These are phyloP conservation scores for Paramuricea clavata DNA, from an alignment of 92 coral and sea anemone genomes.

Conservation along the genomic window DNA sequence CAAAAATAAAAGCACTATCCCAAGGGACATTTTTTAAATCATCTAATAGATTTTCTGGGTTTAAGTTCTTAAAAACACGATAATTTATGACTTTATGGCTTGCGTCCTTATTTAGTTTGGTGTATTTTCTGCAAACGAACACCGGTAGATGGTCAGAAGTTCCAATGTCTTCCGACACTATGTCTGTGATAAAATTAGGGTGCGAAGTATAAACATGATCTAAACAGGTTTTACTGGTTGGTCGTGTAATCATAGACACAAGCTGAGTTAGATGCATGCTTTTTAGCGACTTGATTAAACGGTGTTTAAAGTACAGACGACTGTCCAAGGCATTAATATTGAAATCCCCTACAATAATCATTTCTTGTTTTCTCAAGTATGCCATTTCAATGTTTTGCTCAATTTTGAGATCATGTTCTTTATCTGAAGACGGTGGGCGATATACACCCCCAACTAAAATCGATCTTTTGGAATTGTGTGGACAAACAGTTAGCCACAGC, in stretches of 20 bases:
- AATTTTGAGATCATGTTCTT: slow-evolving; percentile 52
- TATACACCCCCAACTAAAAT: neutral
- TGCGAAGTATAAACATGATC: too few relatives aligned
- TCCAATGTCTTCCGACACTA: too few relatives aligned
- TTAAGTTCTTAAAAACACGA: too few relatives aligned
- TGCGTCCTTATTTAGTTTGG: too few relatives aligned
- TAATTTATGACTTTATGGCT: too few relatives aligned
- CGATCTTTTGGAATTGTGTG: neutral
- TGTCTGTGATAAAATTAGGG: too few relatives aligned
- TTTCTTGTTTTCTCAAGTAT: neutral
- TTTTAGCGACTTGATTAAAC: neutral
- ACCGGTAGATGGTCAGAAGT: too few relatives aligned
- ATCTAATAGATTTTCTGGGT: too few relatives aligned
- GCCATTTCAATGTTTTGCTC: slow-evolving; percentile 43
- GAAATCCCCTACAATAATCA: slow-evolving; percentile 49
- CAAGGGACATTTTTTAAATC: too few relatives aligned
- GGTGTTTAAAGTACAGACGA: neutral
- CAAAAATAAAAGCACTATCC: too few relatives aligned
- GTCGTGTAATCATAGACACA: neutral
- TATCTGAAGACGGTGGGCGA: slow-evolving; percentile 55
- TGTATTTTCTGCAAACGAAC: too few relatives aligned
- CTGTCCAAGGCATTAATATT: too few relatives aligned
- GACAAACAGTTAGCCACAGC: neutral
- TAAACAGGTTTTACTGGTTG: slow-evolving; percentile 15
- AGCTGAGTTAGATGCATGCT: neutral